phyloP scores from a whole-genome alignment of 2,113 vertebrate species.

The Corythaixoides concolor region DNA sequence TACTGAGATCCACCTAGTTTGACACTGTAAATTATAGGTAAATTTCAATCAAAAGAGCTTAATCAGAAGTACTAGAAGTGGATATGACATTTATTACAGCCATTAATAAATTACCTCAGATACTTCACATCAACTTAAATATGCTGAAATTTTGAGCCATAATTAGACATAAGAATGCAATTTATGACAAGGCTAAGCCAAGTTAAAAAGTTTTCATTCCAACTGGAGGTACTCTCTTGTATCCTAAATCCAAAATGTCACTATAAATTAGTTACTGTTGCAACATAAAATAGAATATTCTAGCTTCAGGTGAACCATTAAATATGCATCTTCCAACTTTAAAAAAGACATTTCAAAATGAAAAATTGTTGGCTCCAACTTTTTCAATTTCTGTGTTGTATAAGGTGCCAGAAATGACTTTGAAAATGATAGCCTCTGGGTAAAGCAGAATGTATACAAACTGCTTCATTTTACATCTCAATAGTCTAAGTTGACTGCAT shows the following conservation, averaged over 20 bases:
- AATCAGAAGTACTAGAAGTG: background rate
- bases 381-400: conserved; percentile 43
- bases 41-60: background rate
- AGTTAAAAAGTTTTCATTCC: background rate
- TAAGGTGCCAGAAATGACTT: conserved; percentile 38
- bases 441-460: conserved; percentile 50
- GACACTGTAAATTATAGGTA: background rate
- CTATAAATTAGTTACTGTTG: conserved; percentile 42
- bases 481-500: conserved; percentile 15
- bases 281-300: conserved; percentile 35
- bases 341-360: conserved; percentile 48
- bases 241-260: conserved; percentile 30
- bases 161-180: background rate
- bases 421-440: conserved; percentile 52
- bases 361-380: conserved; percentile 47
- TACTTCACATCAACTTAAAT: background rate
- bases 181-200: background rate
- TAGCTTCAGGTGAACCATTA: conserved; percentile 43
- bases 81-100: background rate
- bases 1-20: background rate
- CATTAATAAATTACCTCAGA: background rate
- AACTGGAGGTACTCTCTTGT: background rate
- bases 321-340: conserved; percentile 49
- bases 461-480: conserved; percentile 59
- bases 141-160: background rate